Evolutionary conservation across 2,888 invertebrate species (phyloP).

Genomic region (Sminthurinus aureus): DNA sequence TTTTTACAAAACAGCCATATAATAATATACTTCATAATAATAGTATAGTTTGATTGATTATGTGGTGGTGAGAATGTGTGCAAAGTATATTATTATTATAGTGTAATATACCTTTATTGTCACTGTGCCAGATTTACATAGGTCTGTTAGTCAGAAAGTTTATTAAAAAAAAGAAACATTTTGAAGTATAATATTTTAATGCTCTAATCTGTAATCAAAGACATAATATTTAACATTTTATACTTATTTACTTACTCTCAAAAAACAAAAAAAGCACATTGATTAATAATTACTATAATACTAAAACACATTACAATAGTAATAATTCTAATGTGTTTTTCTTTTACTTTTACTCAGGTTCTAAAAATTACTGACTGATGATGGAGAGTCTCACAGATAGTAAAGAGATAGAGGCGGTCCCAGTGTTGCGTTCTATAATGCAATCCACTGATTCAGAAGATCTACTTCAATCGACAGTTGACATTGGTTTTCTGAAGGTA

Average conservation of each 20-base stretch:
- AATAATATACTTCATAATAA: no score
- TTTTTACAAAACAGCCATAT: no score
- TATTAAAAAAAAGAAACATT: not conserved
- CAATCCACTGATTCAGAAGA: slow-evolving; percentile 68
- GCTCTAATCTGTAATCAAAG: no score
- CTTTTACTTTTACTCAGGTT: slow-evolving; percentile 2
- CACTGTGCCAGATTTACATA: no score
- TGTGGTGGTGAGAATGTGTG: no score
- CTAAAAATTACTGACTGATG: not conserved
- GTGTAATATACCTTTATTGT: no score
- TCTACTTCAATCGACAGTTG: slow-evolving; percentile 71
- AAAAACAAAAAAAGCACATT: not conserved
- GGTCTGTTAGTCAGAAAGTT: no score
- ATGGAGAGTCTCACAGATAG: slow-evolving; percentile 21
- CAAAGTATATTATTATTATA: no score
- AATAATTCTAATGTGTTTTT: not conserved
- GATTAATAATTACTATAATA: not conserved
- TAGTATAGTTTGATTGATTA: no score
- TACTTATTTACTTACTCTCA: no score
- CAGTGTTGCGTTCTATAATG: slow-evolving; percentile 35
- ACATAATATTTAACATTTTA: no score
- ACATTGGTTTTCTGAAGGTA: slow-evolving; percentile 72
- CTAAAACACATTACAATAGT: no score
- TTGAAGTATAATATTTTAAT: not conserved
- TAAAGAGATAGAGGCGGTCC: slow-evolving; percentile 21